Base-by-base conservation (phyloP, 2,888 invertebrate species). In the Nysson spinosus region DNA sequence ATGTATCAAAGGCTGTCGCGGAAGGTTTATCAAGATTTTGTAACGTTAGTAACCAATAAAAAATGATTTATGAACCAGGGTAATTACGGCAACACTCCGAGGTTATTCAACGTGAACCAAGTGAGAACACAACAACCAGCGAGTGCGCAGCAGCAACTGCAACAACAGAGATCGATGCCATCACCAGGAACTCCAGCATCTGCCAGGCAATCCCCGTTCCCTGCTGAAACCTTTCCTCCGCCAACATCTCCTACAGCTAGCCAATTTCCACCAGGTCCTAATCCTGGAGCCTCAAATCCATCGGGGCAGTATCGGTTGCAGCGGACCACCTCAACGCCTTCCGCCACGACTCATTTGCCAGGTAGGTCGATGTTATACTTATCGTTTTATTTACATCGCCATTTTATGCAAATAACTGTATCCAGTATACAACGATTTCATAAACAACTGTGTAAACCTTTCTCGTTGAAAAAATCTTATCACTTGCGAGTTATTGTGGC, bases 151-250 rank as follows among this genome's bases (percentile, higher is more conserved):
- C 87, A 87, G 65, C 88, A 88, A 72, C 34, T 66, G 72, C 88
- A 85, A 87, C 93, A 90, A 77, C 93, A 96, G 87, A 95, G 96
- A 88, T 95, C 96, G 22, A 95, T 96, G 95, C 90, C 96, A 81
- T 87, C 87, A 40, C 87, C 87, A 12, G 88, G 90, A 60, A 88
- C 86, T 56, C 86, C 88, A 65, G 87, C 88, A 69, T 88, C 88
- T 70, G 88, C 90, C 47, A 87, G 90, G 73, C 91, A 90, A 80
- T 89, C 90, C 35, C 89, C 90, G 19, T 90, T 89, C 78, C 88
- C 89, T 32, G 88, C 88, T 42, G 90, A 88, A 78, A 83, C 89
- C 40, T 90, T 89, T 72, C 88, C 89, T 26, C 89, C 90, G 24
- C 89, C 89, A 30, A 89, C 90, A 20, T 89, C 89, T 50, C 89